These are phyloP conservation scores for Ptilorrhoa leucosticta DNA, from an alignment of 2,113 vertebrate genomes.

Conservation along the genomic window DNA sequence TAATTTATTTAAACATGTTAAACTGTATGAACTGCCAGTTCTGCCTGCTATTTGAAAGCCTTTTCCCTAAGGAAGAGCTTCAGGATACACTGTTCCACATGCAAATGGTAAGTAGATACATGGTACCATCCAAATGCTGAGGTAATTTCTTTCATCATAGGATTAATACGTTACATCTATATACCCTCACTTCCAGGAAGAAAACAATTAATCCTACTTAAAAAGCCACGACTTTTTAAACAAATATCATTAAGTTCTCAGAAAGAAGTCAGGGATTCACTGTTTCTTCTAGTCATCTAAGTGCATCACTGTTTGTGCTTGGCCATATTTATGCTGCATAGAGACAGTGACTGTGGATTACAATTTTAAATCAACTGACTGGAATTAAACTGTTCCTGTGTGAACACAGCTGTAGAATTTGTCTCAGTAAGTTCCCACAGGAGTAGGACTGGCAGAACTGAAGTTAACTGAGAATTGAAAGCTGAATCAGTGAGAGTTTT, in stretches of 20 bases:
- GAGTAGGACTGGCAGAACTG: background rate
- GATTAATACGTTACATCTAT: background rate
- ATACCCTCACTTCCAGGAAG: background rate
- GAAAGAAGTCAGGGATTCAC: background rate
- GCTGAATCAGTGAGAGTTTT: background rate
- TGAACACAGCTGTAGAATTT: background rate
- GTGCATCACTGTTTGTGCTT: background rate
- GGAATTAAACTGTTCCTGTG: background rate
- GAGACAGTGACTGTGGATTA: background rate
- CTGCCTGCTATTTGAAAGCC: constrained; percentile 14
- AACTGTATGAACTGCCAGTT: constrained; percentile 19
- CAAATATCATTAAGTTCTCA: background rate
- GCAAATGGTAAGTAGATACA: background rate
- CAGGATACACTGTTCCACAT: background rate
- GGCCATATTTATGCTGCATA: background rate
- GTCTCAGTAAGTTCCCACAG: background rate
- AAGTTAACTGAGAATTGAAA: background rate
- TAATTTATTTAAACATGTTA: background rate
- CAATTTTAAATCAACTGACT: background rate
- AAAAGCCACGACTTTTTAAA: background rate
- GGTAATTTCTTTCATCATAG: background rate
- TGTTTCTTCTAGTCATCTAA: background rate
- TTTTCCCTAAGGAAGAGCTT: background rate
- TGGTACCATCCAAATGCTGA: background rate
- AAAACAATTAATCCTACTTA: background rate